phyloP scores from a whole-genome alignment of 1,140 invertebrate genomes.

The Gonatopus flavifemur region DNA sequence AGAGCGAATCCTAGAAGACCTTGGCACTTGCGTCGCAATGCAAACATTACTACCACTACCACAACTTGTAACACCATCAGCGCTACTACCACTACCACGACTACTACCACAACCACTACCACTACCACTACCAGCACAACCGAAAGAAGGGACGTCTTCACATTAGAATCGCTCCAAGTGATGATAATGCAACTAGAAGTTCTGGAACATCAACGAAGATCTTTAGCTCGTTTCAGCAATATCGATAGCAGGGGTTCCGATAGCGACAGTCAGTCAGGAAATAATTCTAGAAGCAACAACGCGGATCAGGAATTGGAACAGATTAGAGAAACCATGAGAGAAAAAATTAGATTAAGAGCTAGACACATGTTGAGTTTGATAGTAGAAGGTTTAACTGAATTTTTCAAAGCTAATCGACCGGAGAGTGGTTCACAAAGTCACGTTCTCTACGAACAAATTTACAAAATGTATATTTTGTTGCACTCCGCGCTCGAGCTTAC shows the following conservation, averaged over 20 bases:
- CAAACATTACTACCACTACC: too few relatives aligned
- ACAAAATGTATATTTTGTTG: constrained; percentile 43
- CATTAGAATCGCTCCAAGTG: constrained; percentile 31
- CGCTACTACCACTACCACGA: not conserved
- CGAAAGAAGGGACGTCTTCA: constrained; percentile 17
- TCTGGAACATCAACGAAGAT: constrained; percentile 39
- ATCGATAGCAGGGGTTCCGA: constrained; percentile 17
- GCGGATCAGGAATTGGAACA: constrained; percentile 31
- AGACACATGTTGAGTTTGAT: constrained; percentile 47
- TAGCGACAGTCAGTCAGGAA: constrained; percentile 19
- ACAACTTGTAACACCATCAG: not conserved
- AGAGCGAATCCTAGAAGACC: constrained; percentile 21
- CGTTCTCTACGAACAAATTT: constrained; percentile 40
- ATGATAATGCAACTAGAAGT: constrained; percentile 42
- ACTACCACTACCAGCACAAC: constrained; percentile 6
- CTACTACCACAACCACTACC: too few relatives aligned
- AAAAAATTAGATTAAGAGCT: constrained; percentile 35
- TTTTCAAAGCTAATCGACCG: constrained; percentile 46
- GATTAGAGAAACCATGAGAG: constrained; percentile 36
- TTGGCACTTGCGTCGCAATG: constrained; percentile 17
- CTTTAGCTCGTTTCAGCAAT: constrained; percentile 21
- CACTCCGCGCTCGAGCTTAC: constrained; percentile 50
- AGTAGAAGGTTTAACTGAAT: constrained; percentile 48
- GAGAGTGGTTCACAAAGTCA: constrained; percentile 33
- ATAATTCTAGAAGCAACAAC: constrained; percentile 13